Evolutionary conservation across 2,113 vertebrate genomes (phyloP).

Genomic region (Numenius arquata): DNA sequence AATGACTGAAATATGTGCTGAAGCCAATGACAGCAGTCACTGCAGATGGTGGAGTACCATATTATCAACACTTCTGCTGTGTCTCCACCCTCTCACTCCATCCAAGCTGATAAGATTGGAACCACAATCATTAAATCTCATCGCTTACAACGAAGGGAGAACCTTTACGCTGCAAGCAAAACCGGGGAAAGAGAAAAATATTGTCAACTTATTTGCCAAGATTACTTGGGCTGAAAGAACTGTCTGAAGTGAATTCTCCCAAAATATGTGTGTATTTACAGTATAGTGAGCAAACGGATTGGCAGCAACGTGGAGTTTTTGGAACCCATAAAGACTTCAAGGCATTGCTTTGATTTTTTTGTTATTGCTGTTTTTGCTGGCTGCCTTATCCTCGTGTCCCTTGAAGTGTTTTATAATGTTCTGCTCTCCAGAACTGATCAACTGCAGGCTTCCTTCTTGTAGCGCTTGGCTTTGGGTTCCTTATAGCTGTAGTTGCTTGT

Average conservation of each 20-base stretch:
- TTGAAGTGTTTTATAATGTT: slow-evolving; percentile 64
- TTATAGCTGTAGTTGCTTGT: slow-evolving; percentile 1
- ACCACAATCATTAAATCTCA: background rate
- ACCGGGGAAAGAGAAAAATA: background rate
- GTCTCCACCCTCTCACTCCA: background rate
- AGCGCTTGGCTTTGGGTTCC: slow-evolving; percentile 31
- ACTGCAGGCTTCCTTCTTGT: slow-evolving; percentile 50
- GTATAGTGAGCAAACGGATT: slow-evolving; percentile 20
- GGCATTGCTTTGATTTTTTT: slow-evolving; percentile 69
- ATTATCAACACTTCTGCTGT: background rate
- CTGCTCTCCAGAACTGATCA: slow-evolving; percentile 60
- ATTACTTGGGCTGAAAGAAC: background rate
- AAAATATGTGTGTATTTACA: slow-evolving; percentile 53
- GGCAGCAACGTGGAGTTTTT: slow-evolving; percentile 46
- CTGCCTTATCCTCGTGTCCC: slow-evolving; percentile 38
- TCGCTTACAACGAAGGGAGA: background rate
- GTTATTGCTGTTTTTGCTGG: slow-evolving; percentile 64
- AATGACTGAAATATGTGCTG: background rate
- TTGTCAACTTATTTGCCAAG: slow-evolving; percentile 20
- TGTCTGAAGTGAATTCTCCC: slow-evolving; percentile 45
- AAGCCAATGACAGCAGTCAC: background rate
- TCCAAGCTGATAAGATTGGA: background rate
- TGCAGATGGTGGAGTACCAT: background rate
- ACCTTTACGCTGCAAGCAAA: background rate
- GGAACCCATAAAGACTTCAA: slow-evolving; percentile 65